Evolutionary conservation across 1,140 invertebrate genomes (phyloP).

Genomic region (Platyura marginata): DNA sequence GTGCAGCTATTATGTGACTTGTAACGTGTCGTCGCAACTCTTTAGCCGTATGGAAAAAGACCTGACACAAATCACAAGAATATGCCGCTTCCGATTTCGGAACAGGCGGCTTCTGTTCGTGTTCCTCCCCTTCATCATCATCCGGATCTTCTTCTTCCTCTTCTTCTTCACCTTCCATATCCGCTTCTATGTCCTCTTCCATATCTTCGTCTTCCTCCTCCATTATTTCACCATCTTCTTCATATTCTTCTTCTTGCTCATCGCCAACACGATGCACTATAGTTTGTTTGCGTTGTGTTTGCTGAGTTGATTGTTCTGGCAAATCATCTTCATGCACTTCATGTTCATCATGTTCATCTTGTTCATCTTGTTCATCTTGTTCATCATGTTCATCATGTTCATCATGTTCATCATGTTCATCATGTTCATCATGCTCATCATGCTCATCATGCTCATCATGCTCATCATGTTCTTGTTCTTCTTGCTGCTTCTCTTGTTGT

Average conservation of each 20-base stretch:
- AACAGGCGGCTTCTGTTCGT: background rate
- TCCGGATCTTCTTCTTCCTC: slow-evolving; percentile 4
- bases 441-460: slow-evolving; percentile 5
- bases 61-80: slow-evolving; percentile 23
- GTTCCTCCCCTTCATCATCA: slow-evolving; percentile 7
- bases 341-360: slow-evolving; percentile 2
- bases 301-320: too few species aligned
- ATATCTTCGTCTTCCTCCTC: slow-evolving; percentile 6
- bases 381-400: slow-evolving; percentile 3
- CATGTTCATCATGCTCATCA: slow-evolving; percentile 5
- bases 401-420: slow-evolving; percentile 4
- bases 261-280: background rate
- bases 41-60: slow-evolving; percentile 22
- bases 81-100: slow-evolving; percentile 4
- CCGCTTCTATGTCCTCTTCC: background rate
- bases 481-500: background rate
- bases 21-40: slow-evolving; percentile 21
- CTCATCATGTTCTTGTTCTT: background rate
- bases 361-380: slow-evolving; percentile 4
- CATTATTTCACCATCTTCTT: background rate
- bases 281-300: background rate
- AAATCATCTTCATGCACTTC: slow-evolving; percentile 7
- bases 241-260: background rate
- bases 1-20: slow-evolving; percentile 21
- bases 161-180: slow-evolving; percentile 3